These are phyloP conservation scores for Stomorhina lunata DNA, from an alignment of 2,888 invertebrate species.

Conservation along the genomic window DNA sequence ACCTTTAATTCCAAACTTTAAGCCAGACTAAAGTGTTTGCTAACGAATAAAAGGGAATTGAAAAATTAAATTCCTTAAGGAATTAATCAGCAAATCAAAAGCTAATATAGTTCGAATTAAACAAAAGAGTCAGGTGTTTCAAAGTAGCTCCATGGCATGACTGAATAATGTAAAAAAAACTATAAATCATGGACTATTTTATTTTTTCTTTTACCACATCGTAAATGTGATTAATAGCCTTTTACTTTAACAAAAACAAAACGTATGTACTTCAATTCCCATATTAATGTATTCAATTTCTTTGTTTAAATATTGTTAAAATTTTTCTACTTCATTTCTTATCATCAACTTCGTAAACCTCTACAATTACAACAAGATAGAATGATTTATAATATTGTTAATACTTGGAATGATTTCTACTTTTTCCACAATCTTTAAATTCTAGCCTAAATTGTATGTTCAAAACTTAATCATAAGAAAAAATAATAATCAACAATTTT, in stretches of 20 bases:
- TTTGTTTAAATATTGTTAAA: no score
- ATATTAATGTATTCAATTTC: not conserved
- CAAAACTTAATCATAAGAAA: no score
- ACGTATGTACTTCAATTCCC: not conserved
- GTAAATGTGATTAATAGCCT: constrained; percentile 26
- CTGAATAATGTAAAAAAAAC: not conserved
- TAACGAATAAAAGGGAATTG: not conserved
- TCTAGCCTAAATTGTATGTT: no score
- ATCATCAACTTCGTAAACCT: no score
- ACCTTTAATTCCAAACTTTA: no score
- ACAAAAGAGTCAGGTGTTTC: not conserved
- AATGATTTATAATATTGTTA: no score
- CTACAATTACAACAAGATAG: no score
- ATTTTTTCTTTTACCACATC: not conserved
- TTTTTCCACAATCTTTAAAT: no score
- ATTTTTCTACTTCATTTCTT: no score
- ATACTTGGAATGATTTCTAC: no score
- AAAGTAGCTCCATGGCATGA: not conserved
- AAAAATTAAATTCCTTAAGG: not conserved
- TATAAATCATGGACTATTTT: constrained; percentile 11
- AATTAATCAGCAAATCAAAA: not conserved
- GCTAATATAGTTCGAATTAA: not conserved
- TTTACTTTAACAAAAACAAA: not conserved
- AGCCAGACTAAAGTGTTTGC: no score
- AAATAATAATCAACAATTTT: no score